Conservation (phyloP, 2,113 vertebrate species). For the Cyprinodon tularosa region DNA sequence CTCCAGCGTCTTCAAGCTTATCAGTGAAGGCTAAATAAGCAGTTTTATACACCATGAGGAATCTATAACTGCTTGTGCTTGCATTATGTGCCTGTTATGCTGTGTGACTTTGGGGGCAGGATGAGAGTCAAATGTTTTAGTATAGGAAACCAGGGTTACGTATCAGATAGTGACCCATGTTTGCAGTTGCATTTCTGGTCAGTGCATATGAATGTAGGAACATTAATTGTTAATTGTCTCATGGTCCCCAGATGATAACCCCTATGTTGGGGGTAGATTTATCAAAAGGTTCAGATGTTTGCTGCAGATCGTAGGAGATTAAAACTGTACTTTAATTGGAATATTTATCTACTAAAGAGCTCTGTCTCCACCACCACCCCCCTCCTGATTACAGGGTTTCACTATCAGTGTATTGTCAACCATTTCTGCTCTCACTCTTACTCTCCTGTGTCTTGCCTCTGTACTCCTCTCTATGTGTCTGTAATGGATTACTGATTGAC, state of each 20-base stretch:
- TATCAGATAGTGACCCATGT: slow-evolving; percentile 36
- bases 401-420: slow-evolving; percentile 58
- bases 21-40: slow-evolving; percentile 47
- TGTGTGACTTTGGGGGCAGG: slow-evolving; percentile 27
- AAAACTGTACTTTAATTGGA: slow-evolving; percentile 14
- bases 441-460: slow-evolving; percentile 36
- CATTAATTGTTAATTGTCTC: slow-evolving; percentile 52
- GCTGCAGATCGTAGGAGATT: not conserved
- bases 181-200: slow-evolving; percentile 10
- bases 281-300: slow-evolving; percentile 33
- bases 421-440: slow-evolving; percentile 46
- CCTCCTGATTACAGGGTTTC: slow-evolving; percentile 24
- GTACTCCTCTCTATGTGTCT: slow-evolving; percentile 17
- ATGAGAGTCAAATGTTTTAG: slow-evolving; percentile 55
- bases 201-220: not conserved
- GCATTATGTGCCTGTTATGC: slow-evolving; percentile 47
- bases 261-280: slow-evolving; percentile 21
- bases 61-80: slow-evolving; percentile 62
- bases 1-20: slow-evolving; percentile 50
- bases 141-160: slow-evolving; percentile 32
- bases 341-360: slow-evolving; percentile 42
- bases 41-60: slow-evolving; percentile 45
- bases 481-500: slow-evolving; percentile 70
- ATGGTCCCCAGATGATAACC: slow-evolving; percentile 47
- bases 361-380: slow-evolving; percentile 15